phyloP scores from a whole-genome alignment of 2,797 vertebrate genomes.

The Sebastolobus altivelis region DNA sequence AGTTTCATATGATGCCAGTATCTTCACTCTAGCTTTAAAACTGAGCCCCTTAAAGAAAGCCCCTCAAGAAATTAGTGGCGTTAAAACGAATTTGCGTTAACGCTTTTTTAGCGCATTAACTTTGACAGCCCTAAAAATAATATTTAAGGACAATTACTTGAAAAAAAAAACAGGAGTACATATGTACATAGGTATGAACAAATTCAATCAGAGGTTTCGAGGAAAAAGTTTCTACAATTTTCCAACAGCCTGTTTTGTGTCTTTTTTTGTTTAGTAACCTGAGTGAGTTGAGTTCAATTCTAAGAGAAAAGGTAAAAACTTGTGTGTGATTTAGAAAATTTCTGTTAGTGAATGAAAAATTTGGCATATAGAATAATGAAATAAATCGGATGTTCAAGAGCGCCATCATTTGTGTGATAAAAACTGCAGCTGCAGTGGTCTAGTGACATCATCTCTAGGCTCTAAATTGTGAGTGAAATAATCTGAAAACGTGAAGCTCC shows the following conservation, averaged over 20 bases:
- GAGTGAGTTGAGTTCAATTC: neutral
- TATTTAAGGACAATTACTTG: too few species aligned
- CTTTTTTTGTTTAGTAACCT: neutral
- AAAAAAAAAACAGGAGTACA: neutral
- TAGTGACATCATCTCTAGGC: neutral
- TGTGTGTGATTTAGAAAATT: neutral
- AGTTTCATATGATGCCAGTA: too few species aligned
- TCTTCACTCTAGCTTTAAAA: too few species aligned
- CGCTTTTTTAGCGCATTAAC: too few species aligned
- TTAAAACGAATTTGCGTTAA: too few species aligned
- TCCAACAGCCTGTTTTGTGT: too few species aligned
- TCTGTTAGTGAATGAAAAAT: neutral
- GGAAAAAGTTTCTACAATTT: too few species aligned
- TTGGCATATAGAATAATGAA: rapidly evolving
- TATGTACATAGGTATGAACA: neutral
- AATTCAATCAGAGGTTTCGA: too few species aligned
- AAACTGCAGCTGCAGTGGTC: neutral
- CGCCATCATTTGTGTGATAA: neutral
- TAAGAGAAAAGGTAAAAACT: neutral
- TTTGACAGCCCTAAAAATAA: too few species aligned
- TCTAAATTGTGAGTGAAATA: neutral
- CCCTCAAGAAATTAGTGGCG: too few species aligned
- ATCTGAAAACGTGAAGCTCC: neutral
- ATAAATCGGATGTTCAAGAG: neutral
- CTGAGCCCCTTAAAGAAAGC: rapidly evolving